A percentile compares a stretch with the other conserved stretches of the same genome.
Conservation (phyloP, 1,140 invertebrate genomes). For the Epicauta chinensis region DNA sequence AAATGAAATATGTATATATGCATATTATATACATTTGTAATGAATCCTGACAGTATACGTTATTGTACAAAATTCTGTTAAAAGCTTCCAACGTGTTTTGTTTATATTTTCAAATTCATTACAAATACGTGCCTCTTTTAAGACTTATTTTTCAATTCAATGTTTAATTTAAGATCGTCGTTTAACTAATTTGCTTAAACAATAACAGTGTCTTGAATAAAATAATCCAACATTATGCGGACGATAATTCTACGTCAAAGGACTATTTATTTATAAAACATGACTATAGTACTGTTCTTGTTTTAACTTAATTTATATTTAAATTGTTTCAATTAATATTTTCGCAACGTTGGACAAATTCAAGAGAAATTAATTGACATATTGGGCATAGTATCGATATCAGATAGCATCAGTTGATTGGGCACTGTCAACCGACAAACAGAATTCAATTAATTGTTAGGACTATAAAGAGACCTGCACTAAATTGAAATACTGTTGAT, state of each 20-base stretch:
- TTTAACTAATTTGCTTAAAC: background rate
- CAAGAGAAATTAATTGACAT: constrained; percentile 13
- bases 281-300: constrained; percentile 4
- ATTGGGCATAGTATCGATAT: constrained; percentile 12
- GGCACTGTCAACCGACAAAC: background rate
- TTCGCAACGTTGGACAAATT: constrained; percentile 4
- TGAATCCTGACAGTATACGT: constrained; percentile 11
- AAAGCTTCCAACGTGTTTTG: background rate
- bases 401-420: constrained; percentile 1
- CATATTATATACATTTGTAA: constrained; percentile 13
- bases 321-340: constrained; percentile 16
- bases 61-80: background rate
- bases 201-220: background rate
- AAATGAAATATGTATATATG: constrained; percentile 29
- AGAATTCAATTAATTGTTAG: constrained; percentile 18
- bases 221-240: too few relatives aligned
- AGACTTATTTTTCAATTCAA: too few relatives aligned
- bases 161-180: too few relatives aligned
- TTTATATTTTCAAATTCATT: background rate
- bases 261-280: constrained; percentile 15
- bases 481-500: constrained; percentile 10
- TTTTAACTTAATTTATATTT: constrained; percentile 16
- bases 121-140: too few relatives aligned
- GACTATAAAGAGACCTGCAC: constrained; percentile 5
- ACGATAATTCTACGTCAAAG: too few relatives aligned